Base-by-base conservation (phyloP, 2,113 vertebrate genomes). In the Synodontis membranacea region DNA sequence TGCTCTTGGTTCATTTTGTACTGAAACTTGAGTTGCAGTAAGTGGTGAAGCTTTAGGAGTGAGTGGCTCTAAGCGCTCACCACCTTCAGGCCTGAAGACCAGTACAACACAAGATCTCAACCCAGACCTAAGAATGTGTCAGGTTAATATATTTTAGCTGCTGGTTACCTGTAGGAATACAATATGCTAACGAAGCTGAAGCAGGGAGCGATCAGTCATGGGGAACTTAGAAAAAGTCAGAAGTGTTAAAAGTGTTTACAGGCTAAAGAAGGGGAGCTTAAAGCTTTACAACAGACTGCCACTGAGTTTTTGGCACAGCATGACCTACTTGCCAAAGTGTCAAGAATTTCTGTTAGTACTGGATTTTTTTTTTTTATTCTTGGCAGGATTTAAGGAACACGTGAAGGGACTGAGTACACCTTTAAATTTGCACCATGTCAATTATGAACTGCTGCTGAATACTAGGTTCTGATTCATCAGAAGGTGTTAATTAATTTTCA, bases 1-100 rank as follows among this genome's bases (percentile, higher is more conserved):
- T 78, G 31, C 44, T 31, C 60, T 76, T 44, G 56, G 66, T 79
- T 52, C 82, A 79, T 85, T 85, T 87, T 81, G 80, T 70, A 89
- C 84, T 87, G 84, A 88, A 88, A 89, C 64, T 92, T 90, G 92
- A 93, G 92, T 91, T 90, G 93, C 91, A 92, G 89, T n/a, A n/a
- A n/a, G n/a, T 90, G 87, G 90, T 89, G 80, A 91, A 93, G 90
- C 90, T 81, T 84, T 88, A 68, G 44, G 54, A 44, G 46, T 15
- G 46, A 72, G 64, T 23, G 39, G 46, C 15, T 54, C 80, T 60
- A 88, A 84, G 81, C 19, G 31, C 84, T 81, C 85, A 88, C 88
- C 46, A 90, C 87, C 91, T 90, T 83, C 91, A 94, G 92, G 88
- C 92, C 92, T 94, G 90, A 87, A 92, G 91, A 31, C 31, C 82